These are phyloP conservation scores for Zaprionus obscuricornis DNA, from an alignment of 2,888 invertebrate species.

Conservation along the genomic window DNA sequence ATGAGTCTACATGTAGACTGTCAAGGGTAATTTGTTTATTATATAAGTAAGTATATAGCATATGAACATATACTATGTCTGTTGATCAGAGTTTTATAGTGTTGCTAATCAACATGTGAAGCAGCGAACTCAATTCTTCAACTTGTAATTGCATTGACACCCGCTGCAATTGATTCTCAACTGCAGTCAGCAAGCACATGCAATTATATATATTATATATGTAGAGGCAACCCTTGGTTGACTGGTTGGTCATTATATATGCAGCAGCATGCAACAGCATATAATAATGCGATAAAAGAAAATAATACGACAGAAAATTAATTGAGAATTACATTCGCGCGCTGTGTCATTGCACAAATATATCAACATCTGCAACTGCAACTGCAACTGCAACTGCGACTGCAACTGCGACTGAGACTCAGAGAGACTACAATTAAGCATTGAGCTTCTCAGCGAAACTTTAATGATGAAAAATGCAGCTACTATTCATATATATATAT, in stretches of 20 bases:
- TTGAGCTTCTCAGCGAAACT: too few relatives aligned
- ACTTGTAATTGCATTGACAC: conserved; percentile 65
- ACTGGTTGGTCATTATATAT: conserved; percentile 6
- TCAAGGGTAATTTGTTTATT: too few relatives aligned
- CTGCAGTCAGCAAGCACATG: neutral
- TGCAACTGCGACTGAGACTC: too few relatives aligned
- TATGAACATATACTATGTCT: too few relatives aligned
- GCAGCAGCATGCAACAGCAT: conserved; percentile 3
- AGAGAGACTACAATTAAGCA: too few relatives aligned
- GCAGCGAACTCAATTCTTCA: conserved; percentile 40
- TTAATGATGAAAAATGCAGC: too few relatives aligned
- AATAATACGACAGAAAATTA: conserved; percentile 24
- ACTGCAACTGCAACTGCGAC: too few relatives aligned
- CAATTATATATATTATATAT: conserved; percentile 6
- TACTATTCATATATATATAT: too few relatives aligned
- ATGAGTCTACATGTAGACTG: too few relatives aligned
- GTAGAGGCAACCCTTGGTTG: neutral
- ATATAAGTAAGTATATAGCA: too few relatives aligned
- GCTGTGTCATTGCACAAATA: too few relatives aligned
- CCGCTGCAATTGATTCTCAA: conserved; percentile 34
- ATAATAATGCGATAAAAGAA: conserved; percentile 1
- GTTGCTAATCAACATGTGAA: conserved; percentile 39
- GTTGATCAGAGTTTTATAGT: neutral
- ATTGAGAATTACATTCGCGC: neutral
- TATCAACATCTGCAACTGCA: too few relatives aligned